Conservation (phyloP, 1,140 invertebrate species). For the Atta cephalotes region DNA sequence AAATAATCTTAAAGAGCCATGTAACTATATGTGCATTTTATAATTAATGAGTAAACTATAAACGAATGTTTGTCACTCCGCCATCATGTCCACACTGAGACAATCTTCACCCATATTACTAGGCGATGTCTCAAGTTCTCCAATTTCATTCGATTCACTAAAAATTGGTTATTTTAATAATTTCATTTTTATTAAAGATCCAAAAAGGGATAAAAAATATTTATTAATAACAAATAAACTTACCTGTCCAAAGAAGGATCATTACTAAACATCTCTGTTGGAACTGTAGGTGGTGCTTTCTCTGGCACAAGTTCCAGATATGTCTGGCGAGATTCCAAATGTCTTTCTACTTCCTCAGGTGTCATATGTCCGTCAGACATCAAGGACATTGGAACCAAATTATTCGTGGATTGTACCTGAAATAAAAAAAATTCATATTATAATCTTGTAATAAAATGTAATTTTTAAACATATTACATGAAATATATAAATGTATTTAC, state of each 20-base stretch:
- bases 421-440: slow-evolving; percentile 3
- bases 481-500: slow-evolving; percentile 73
- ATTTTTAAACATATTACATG: background rate
- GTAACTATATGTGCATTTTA: slow-evolving; percentile 72
- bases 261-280: slow-evolving; percentile 97
- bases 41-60: slow-evolving; percentile 68
- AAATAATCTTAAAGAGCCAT: slow-evolving; percentile 71
- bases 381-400: slow-evolving; percentile 82
- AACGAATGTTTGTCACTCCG: slow-evolving; percentile 78
- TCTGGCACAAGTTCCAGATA: slow-evolving; percentile 94
- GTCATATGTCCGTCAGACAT: slow-evolving; percentile 94
- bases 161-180: slow-evolving; percentile 78
- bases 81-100: slow-evolving; percentile 89
- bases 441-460: background rate
- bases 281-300: slow-evolving; percentile 94
- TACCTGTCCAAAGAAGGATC: slow-evolving; percentile 94
- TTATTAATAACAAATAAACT: background rate
- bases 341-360: slow-evolving; percentile 95
- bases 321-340: slow-evolving; percentile 94
- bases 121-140: slow-evolving; percentile 92
- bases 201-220: background rate
- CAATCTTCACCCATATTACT: slow-evolving; percentile 90
- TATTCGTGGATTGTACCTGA: slow-evolving; percentile 81
- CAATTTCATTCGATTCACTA: slow-evolving; percentile 93
- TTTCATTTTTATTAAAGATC: background rate